A percentile compares a stretch with the other conserved stretches of the same genome.
phyloP scores from a whole-genome alignment of 1,140 invertebrate species.

The Drosophila parabipectinata region DNA sequence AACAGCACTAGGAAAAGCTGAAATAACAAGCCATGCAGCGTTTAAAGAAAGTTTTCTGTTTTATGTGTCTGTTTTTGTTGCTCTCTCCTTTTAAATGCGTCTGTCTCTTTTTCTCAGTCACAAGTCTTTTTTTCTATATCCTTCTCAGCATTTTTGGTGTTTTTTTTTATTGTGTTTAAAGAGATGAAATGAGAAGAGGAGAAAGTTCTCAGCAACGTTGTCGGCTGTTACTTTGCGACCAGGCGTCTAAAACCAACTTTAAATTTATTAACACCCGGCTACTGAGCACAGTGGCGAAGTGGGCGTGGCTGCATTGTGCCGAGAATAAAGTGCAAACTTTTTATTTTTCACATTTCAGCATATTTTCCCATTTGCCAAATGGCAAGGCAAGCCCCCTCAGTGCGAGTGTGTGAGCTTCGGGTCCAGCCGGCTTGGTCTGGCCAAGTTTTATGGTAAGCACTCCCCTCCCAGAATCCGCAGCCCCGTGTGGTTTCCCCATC shows the following conservation, averaged over 20 bases:
- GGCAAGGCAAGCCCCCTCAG: slow-evolving; percentile 2
- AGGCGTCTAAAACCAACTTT: slow-evolving; percentile 70
- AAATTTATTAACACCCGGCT: slow-evolving; percentile 74
- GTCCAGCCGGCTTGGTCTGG: slow-evolving; percentile 27
- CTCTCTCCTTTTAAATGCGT: not conserved
- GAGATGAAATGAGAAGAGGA: slow-evolving; percentile 7
- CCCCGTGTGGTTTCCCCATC: slow-evolving; percentile 31
- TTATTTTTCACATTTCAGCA: slow-evolving; percentile 61
- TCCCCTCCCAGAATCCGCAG: slow-evolving; percentile 19
- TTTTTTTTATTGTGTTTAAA: slow-evolving; percentile 7
- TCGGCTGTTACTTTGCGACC: slow-evolving; percentile 37
- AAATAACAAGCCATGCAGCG: slow-evolving; percentile 73
- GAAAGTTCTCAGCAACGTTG: slow-evolving; percentile 39
- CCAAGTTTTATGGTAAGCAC: slow-evolving; percentile 69
- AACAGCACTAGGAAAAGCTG: slow-evolving; percentile 30
- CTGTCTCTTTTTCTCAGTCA: slow-evolving; percentile 1
- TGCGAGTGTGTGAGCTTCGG: not conserved
- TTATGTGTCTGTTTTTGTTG: slow-evolving; percentile 44
- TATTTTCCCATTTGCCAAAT: slow-evolving; percentile 65
- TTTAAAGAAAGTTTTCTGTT: slow-evolving; percentile 77
- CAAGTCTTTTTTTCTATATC: slow-evolving; percentile 19
- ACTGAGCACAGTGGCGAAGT: slow-evolving; percentile 41
- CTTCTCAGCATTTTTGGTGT: slow-evolving; percentile 26
- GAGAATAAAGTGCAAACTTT: slow-evolving; percentile 69
- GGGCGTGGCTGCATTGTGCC: slow-evolving; percentile 53